Evolutionary conservation across 2,113 vertebrate species (phyloP), one percentile per base, ranked within the genome.

Genomic region (Sebastes fasciatus): DNA sequence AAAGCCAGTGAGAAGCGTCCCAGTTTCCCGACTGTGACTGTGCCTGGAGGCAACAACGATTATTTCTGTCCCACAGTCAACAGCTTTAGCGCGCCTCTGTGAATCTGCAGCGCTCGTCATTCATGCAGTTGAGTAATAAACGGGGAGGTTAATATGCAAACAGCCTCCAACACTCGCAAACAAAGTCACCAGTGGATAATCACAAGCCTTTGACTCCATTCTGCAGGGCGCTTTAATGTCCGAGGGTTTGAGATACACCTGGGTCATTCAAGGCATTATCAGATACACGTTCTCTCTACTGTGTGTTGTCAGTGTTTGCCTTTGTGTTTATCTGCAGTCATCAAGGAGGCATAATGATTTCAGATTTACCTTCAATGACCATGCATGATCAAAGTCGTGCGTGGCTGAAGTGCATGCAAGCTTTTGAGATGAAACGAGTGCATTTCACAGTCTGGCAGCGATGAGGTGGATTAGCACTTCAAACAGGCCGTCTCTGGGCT

Each of bases 11-110:
- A 81, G 80, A 92, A 79, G 64, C 4, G 62, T 87, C 77, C 66
- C 45, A 72, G 34, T 82, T 68, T 89, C 72, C 70, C 10, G 61
- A 45, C 68, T 88, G 74, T 54, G 66, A 86, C 65, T 79, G 14
- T 61, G 89, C 92, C 94, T 89, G 69, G 17, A 90, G 94, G 93
- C 93, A 89, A 71, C 84, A 92, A 92, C 91, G 13, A 78, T 83
- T 73, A 74, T 64, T 74, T 74, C 66, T 85, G 83, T 86, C 80
- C 74, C 73, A 81, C 74, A 89, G 76, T 83, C 74, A 83, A 79
- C 82, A 77, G 62, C 45, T 55, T 1, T 9, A 4, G 19, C 21
- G 60, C 1, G 3, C 34, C 46, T 65, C 46, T 14, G 2, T 77
- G 49, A 57, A 78, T 73, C 72, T 78, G 74, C 62, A 49, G 5